Evolutionary conservation across 2,888 invertebrate genomes (phyloP).

Genomic region (Agriotes lineatus): DNA sequence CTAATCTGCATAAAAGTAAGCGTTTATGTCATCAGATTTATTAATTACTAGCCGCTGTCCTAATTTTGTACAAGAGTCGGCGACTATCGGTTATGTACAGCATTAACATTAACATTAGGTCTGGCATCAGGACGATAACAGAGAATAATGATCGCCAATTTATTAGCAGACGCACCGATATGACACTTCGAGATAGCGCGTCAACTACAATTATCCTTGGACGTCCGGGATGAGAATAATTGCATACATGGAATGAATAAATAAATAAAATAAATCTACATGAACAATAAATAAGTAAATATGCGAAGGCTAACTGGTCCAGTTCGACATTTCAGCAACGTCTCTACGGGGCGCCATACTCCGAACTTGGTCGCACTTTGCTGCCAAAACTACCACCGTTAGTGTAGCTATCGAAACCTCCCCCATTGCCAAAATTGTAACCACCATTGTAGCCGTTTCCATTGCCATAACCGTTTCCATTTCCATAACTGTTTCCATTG

Average conservation of each 20-base stretch:
- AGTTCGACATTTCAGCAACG: neutral
- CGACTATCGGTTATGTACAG: constrained; percentile 5
- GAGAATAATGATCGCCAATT: too few relatives aligned
- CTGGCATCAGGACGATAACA: neutral
- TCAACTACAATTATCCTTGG: neutral
- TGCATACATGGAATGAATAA: constrained; percentile 3
- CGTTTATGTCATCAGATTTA: too few relatives aligned
- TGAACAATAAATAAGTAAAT: constrained; percentile 10
- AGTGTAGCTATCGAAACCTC: constrained; percentile 45
- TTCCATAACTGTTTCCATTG: constrained; percentile 23
- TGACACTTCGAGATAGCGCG: neutral
- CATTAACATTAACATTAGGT: neutral
- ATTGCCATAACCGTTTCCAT: constrained; percentile 32
- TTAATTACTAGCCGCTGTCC: too few relatives aligned
- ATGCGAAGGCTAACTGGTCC: neutral
- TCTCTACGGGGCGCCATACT: constrained; percentile 54
- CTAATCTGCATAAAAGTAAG: too few relatives aligned
- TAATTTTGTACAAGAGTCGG: neutral
- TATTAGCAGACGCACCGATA: neutral
- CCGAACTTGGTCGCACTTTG: constrained; percentile 44
- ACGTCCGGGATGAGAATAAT: neutral
- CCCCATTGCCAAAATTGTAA: constrained; percentile 33
- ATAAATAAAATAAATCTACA: constrained; percentile 13
- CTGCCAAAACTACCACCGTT: constrained; percentile 45
- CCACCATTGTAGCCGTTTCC: constrained; percentile 22